Base-by-base conservation (phyloP, 2,888 invertebrate genomes). In the Hydropsyche betteni region DNA sequence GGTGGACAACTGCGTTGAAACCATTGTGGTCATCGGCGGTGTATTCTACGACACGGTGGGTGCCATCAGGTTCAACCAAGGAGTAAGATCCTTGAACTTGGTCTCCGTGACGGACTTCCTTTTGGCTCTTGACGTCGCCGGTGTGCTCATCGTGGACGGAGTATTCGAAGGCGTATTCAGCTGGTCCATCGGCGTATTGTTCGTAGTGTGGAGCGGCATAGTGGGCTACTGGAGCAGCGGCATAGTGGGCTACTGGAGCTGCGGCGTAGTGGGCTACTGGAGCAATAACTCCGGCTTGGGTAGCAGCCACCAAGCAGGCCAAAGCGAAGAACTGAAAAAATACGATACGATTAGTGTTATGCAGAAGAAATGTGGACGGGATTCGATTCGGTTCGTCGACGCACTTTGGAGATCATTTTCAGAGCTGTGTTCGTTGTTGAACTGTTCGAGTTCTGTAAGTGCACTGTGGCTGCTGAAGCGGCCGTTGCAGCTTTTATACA, bases 111-210 rank as follows among this genome's bases (percentile, higher is more conserved):
- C 87, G 87, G 69, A 83, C 80, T 80, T 87, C 87, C 80, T 86
- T 83, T 82, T 87, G 87, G 80, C 86, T 83, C 81, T 87, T 87
- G 79, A 86, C 81, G 81, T 87, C 87, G 1, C 87, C 87, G 81
- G 82, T 85, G 81, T 85, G 84, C 1, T 81, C 80, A 80, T 87
- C 87, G 76, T 86, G 85, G 73, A 87, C 86, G 75, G 86, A 85
- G 83, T 87, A 87, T 38, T 78, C 75, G 74, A 79, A 80, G 76
- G 87, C 86, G 77, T 86, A 86, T 76, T 87, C 86, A 50, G 87
- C 82, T 10, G 87, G 83, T 44, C 44, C 44, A 44, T 44, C 44
- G 2, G 87, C 85, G 83, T 87, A 86, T 36, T 83, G 85, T 76
- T 87, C 86, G 55, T 85, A 85, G 52, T 86, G 12, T 1, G 69